These are phyloP conservation scores for Drosophila cognata DNA, from an alignment of 2,888 invertebrate genomes.

Conservation along the genomic window DNA sequence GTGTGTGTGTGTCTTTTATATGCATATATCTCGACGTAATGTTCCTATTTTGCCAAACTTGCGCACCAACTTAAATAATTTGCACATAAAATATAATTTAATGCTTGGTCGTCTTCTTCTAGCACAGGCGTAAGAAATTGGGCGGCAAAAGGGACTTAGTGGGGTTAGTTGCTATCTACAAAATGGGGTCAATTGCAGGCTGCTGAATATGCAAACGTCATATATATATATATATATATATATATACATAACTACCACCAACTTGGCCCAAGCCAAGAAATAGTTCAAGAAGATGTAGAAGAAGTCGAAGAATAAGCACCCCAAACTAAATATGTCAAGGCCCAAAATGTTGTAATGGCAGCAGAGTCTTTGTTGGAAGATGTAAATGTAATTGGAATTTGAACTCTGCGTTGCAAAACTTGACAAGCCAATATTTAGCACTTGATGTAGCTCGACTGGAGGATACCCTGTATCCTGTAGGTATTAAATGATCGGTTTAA, in stretches of 20 bases:
- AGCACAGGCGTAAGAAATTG: neutral
- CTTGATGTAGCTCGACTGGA: neutral
- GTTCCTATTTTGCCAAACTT: constrained; percentile 72
- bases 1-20: neutral
- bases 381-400: neutral
- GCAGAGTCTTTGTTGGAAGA: neutral
- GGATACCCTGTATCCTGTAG: neutral
- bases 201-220: constrained; percentile 33
- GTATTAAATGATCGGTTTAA: neutral
- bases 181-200: constrained; percentile 66
- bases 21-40: constrained; percentile 48
- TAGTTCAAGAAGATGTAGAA: neutral
- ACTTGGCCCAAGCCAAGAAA: neutral
- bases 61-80: constrained; percentile 72
- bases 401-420: neutral
- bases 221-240: constrained; percentile 8
- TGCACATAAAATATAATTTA: constrained; percentile 79
- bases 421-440: neutral
- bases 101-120: constrained; percentile 38
- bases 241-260: constrained; percentile 19
- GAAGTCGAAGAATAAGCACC: neutral
- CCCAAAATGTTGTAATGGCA: neutral
- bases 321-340: constrained; percentile 2
- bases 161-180: constrained; percentile 11
- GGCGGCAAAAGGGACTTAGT: neutral